A percentile compares a stretch with the other conserved stretches of the same genome.
These are phyloP conservation scores for Carassius gibelio DNA, from an alignment of 2,113 vertebrate species.

Conservation along the genomic window DNA sequence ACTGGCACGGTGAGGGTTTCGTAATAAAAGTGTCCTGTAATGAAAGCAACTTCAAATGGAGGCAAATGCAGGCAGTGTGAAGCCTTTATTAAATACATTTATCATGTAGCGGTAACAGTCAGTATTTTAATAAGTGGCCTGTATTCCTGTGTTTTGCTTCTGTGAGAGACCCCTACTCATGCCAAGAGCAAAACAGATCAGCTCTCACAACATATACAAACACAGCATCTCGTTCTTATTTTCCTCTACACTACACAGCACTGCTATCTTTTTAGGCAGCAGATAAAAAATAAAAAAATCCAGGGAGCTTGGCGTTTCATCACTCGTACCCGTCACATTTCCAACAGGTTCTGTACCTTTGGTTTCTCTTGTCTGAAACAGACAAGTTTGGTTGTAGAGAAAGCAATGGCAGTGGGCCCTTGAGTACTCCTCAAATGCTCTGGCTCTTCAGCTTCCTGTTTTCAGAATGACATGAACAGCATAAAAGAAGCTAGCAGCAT, in stretches of 20 bases:
- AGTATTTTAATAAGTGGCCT: constrained; percentile 49
- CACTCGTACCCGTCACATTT: too few relatives aligned
- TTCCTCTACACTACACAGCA: background rate
- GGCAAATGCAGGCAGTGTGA: constrained; percentile 64
- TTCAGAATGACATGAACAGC: constrained; percentile 35
- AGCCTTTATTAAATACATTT: constrained; percentile 75
- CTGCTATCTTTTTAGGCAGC: background rate
- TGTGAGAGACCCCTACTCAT: background rate
- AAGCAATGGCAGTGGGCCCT: constrained; percentile 40
- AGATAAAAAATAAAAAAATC: background rate
- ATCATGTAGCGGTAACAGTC: constrained; percentile 66
- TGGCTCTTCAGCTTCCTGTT: constrained; percentile 58
- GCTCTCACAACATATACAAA: background rate
- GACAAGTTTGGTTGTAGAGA: background rate
- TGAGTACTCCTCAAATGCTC: constrained; percentile 58
- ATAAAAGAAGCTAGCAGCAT: constrained; percentile 43
- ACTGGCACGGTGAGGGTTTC: constrained; percentile 64
- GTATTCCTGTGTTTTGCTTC: background rate
- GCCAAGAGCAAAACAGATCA: background rate
- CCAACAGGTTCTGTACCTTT: constrained; percentile 12
- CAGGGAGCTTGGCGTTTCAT: background rate
- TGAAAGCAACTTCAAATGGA: constrained; percentile 72
- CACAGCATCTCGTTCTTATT: background rate
- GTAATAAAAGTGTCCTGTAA: constrained; percentile 75
- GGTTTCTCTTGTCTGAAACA: constrained; percentile 27